Conservation (phyloP, 2,797 vertebrate genomes). For the Hypotaenidia okinawae region DNA sequence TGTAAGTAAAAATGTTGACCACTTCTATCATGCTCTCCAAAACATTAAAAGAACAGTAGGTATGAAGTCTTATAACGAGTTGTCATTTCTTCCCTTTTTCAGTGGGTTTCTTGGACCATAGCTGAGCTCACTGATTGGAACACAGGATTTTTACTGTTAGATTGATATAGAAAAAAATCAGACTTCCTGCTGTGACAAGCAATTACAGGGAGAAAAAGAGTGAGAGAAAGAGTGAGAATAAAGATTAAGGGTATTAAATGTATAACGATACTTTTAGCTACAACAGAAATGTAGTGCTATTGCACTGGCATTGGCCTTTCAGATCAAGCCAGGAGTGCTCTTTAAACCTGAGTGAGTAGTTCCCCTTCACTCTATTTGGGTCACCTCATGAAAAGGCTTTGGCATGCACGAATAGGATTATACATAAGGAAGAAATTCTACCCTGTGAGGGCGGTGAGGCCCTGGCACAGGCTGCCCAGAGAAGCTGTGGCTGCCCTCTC, state of each 20-base stretch:
- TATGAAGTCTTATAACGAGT: background rate
- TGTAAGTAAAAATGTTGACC: background rate
- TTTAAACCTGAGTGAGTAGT: background rate
- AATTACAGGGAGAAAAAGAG: background rate
- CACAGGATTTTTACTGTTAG: background rate
- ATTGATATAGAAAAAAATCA: background rate
- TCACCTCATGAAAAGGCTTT: background rate
- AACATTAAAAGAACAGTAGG: background rate
- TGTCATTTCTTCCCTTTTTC: background rate
- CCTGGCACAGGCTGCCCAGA: no score
- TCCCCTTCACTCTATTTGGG: background rate
- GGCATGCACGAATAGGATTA: background rate
- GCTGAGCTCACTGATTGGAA: background rate
- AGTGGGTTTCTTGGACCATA: background rate
- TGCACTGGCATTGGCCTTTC: background rate
- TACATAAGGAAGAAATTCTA: no score
- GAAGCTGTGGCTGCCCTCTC: no score
- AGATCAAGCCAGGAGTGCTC: background rate
- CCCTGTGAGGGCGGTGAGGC: no score
- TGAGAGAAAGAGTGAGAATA: background rate
- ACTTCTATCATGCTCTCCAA: background rate
- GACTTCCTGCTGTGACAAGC: background rate
- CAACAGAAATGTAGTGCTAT: background rate
- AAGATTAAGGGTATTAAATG: background rate
- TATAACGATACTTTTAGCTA: background rate